These are phyloP conservation scores for Portunus trituberculatus DNA, from an alignment of 1,140 invertebrate species.

Conservation along the genomic window DNA sequence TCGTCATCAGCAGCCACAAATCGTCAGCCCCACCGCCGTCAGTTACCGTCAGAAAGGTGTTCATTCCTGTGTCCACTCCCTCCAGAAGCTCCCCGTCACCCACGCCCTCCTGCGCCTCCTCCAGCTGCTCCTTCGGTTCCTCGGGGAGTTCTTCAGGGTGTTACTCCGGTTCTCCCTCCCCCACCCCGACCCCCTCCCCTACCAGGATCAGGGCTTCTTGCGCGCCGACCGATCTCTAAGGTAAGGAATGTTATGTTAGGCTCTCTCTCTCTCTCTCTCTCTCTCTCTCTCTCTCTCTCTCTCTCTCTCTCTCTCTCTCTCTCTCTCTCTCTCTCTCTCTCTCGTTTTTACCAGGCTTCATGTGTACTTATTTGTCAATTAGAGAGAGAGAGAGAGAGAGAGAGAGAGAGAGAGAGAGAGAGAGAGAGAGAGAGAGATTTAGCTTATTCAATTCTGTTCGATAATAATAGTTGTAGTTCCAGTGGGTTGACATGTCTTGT, in stretches of 20 bases:
- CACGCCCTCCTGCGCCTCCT: conserved; percentile 66
- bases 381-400: conserved; percentile 39
- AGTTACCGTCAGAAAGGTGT: conserved; percentile 65
- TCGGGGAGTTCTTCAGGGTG: conserved; percentile 68
- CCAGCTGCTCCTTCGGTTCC: conserved; percentile 66
- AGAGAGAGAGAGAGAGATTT: neutral
- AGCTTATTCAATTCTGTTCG: no score
- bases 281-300: neutral
- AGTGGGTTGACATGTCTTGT: no score
- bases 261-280: neutral
- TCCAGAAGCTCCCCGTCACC: conserved; percentile 59
- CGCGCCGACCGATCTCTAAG: conserved; percentile 69
- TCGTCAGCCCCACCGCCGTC: conserved; percentile 35
- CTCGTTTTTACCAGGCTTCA: neutral
- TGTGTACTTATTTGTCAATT: neutral
- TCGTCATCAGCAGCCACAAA: conserved; percentile 59
- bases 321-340: conserved; percentile 49
- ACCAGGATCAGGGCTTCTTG: conserved; percentile 55
- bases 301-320: conserved; percentile 49
- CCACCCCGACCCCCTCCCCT: conserved; percentile 64
- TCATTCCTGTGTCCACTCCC: conserved; percentile 42
- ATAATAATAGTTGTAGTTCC: no score
- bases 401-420: conserved; percentile 40
- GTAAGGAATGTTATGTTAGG: neutral
- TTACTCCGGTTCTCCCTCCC: conserved; percentile 66